Percentiles rank a stretch among this genome's conserved stretches.
These are phyloP conservation scores for Mormyrops boulengeri DNA, from an alignment of 2,797 vertebrate species.

Conservation along the genomic window DNA sequence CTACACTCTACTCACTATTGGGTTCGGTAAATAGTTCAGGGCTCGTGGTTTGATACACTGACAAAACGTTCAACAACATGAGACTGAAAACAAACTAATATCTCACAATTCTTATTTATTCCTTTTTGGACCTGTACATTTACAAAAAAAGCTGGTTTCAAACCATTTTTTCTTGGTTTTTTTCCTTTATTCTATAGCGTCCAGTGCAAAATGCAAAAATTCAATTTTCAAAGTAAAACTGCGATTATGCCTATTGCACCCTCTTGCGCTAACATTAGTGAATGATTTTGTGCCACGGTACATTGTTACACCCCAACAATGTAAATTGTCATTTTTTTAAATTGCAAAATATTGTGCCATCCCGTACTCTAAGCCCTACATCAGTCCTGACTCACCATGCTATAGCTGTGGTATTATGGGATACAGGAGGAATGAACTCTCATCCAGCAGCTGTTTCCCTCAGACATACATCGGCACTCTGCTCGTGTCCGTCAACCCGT, in stretches of 20 bases:
- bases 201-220: neutral
- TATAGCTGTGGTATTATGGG: neutral
- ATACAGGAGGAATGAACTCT: conserved; percentile 33
- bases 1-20: neutral
- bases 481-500: conserved; percentile 90
- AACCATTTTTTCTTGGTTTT: neutral
- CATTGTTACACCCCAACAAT: neutral
- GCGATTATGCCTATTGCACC: neutral
- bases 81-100: neutral
- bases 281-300: neutral
- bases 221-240: neutral
- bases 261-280: neutral
- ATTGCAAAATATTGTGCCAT: too few relatives aligned
- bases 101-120: neutral
- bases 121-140: neutral
- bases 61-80: neutral
- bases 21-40: neutral
- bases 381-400: neutral
- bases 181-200: neutral
- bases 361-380: neutral
- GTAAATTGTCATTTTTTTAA: neutral
- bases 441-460: conserved; percentile 25
- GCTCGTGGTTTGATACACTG: neutral
- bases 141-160: neutral
- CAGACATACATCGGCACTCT: conserved; percentile 94